Base-by-base conservation (phyloP, 2,797 vertebrate species). In the Sparus aurata region DNA sequence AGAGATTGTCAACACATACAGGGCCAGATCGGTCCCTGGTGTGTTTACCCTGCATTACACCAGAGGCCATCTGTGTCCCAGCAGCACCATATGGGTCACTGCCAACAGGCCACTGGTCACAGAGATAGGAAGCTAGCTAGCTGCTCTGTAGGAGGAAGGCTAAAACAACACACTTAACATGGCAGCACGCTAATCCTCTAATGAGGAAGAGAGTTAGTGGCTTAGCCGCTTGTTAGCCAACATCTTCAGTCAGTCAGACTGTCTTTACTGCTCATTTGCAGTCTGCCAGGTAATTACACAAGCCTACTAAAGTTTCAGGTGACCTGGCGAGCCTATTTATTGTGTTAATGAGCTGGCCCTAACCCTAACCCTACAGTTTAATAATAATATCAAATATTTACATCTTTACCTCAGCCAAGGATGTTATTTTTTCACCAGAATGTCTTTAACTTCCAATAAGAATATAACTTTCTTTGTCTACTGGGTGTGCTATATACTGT, bases 1-100 rank as follows among this genome's bases (percentile, higher is more conserved):
- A 49, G 23, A 64, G 69, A 80, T 22, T 57, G 43, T 67, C 30
- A 65, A 75, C 62, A 72, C 66, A 67, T 58, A 46, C 54, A 58
- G 12, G 53, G 61, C 64, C 86, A 86, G 82, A 87, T 83, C 41
- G 27, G 60, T 87, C 85, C 50, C 71, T 58, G 22, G 54, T 85
- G 87, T 81, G 84, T 89, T 93, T 78, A 85, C 84, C 64, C 79
- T 77, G 85, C 80, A 85, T 93, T 91, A 92, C 79, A 82, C 82
- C 75, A 69, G 75, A 80, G 84, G 84, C 95, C 94, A 95, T 95
- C 95, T 96, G 95, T 72, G 88, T 75, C 89, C 79, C 81, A 71
- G 88, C 75, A 75, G 80, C 74, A 89, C 89, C 95, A 95, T 95
- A 94, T 94, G 95, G 93, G 68, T 38, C 60, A 82, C 71, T 38